Percentiles rank a stretch among this genome's conserved stretches.
Evolutionary conservation across 2,113 vertebrate genomes (phyloP).

Genomic region (Sinocyclocheilus maitianheensis): DNA sequence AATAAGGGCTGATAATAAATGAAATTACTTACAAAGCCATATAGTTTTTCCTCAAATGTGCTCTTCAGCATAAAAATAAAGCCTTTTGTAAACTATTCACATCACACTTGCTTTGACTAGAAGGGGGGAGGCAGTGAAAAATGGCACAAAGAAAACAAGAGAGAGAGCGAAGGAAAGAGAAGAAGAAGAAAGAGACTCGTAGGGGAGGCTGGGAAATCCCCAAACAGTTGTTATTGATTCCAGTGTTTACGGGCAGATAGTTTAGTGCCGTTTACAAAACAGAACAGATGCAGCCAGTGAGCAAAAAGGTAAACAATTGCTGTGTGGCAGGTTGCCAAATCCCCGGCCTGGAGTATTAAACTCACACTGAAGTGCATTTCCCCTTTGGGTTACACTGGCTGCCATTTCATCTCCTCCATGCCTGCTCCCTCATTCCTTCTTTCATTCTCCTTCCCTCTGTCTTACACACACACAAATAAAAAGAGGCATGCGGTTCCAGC

Average conservation of each 20-base stretch:
- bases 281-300: conserved; percentile 98
- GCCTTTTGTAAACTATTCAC: conserved; percentile 17
- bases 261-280: conserved; percentile 98
- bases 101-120: conserved; percentile 68
- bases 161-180: neutral
- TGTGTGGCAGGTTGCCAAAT: conserved; percentile 94
- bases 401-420: conserved; percentile 96
- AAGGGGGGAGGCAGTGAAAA: conserved; percentile 67
- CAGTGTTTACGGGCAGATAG: conserved; percentile 90
- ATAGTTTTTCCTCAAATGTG: conserved; percentile 30
- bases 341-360: conserved; percentile 94
- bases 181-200: conserved; percentile 62
- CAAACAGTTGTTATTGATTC: conserved; percentile 98
- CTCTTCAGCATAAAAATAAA: neutral
- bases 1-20: neutral
- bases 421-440: conserved; percentile 58
- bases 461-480: conserved; percentile 27
- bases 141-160: conserved; percentile 74
- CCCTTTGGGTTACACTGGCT: conserved; percentile 96
- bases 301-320: conserved; percentile 99
- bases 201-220: conserved; percentile 86
- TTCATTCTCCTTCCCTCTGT: conserved; percentile 60
- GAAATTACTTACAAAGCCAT: conserved; percentile 6
- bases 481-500: neutral
- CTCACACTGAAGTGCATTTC: conserved; percentile 95